phyloP scores from a whole-genome alignment of 2,113 vertebrate species.

The Chaenogobius annularis region DNA sequence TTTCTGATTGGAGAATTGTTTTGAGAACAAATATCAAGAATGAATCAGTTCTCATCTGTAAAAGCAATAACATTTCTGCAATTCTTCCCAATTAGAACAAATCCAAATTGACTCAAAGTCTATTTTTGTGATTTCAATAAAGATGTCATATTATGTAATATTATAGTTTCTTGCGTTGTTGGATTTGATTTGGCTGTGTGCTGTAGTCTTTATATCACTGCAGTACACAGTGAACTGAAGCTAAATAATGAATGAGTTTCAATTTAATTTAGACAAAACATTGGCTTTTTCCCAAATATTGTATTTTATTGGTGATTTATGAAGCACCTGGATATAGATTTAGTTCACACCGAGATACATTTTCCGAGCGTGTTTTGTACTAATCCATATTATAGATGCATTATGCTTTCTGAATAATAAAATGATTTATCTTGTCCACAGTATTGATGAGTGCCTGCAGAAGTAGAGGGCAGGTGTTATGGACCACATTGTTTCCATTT shows the following conservation, averaged over 20 bases:
- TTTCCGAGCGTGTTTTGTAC: background rate
- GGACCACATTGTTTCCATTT: slow-evolving; percentile 1
- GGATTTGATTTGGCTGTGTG: no score
- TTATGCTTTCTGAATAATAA: slow-evolving; percentile 14
- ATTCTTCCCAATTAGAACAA: no score
- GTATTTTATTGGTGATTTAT: slow-evolving; percentile 1
- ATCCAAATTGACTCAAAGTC: background rate
- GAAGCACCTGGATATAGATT: background rate
- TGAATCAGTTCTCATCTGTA: no score
- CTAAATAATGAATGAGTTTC: background rate
- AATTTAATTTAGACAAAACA: background rate
- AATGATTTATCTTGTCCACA: slow-evolving; percentile 8
- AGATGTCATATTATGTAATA: no score
- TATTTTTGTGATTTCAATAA: background rate
- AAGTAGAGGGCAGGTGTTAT: slow-evolving; percentile 4
- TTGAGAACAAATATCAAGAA: no score
- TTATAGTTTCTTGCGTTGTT: background rate
- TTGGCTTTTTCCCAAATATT: background rate
- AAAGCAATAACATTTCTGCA: no score
- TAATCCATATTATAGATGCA: slow-evolving; percentile 6
- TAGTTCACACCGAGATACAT: background rate
- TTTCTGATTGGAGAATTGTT: no score
- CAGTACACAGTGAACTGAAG: background rate
- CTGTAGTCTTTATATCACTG: background rate
- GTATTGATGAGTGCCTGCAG: background rate